phyloP scores from a whole-genome alignment of 1,140 invertebrate genomes.

The Drosophila santomea region DNA sequence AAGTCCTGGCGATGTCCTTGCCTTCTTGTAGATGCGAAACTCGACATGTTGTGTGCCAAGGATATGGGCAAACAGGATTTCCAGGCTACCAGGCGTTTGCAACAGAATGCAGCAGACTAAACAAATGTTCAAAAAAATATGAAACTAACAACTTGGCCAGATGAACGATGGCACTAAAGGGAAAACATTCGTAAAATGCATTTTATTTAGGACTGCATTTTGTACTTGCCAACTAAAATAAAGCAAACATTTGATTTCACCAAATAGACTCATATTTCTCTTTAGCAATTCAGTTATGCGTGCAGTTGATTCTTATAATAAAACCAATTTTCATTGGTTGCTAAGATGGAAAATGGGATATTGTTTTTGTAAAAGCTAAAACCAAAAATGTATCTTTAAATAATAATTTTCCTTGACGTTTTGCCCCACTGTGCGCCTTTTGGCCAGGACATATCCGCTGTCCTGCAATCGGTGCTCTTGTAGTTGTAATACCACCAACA shows the following conservation, averaged over 20 bases:
- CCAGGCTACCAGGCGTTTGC: conserved; percentile 69
- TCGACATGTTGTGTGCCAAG: conserved; percentile 50
- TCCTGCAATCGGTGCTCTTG: conserved; percentile 63
- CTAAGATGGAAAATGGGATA: too few species aligned
- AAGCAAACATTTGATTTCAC: conserved; percentile 13
- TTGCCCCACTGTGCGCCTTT: conserved; percentile 18
- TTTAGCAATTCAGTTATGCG: too few species aligned
- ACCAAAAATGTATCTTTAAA: too few species aligned
- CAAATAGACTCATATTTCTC: neutral
- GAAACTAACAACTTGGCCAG: conserved; percentile 24
- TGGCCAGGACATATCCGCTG: conserved; percentile 34
- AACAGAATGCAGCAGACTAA: conserved; percentile 60
- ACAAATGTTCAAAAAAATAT: conserved; percentile 40
- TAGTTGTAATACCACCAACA: conserved; percentile 56
- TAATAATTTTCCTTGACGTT: neutral
- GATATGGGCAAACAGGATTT: conserved; percentile 78
- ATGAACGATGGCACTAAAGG: conserved; percentile 31
- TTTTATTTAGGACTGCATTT: conserved; percentile 12
- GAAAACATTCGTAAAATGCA: conserved; percentile 6
- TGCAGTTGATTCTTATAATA: too few species aligned
- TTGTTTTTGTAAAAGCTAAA: too few species aligned
- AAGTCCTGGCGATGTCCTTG: conserved; percentile 7
- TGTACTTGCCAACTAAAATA: conserved; percentile 12
- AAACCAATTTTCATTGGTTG: too few species aligned
- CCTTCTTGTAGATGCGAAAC: conserved; percentile 22